Percentiles rank a stretch among this genome's conserved stretches.
phyloP scores from a whole-genome alignment of 2,797 vertebrate genomes.

The Thripadectes ignobilis region DNA sequence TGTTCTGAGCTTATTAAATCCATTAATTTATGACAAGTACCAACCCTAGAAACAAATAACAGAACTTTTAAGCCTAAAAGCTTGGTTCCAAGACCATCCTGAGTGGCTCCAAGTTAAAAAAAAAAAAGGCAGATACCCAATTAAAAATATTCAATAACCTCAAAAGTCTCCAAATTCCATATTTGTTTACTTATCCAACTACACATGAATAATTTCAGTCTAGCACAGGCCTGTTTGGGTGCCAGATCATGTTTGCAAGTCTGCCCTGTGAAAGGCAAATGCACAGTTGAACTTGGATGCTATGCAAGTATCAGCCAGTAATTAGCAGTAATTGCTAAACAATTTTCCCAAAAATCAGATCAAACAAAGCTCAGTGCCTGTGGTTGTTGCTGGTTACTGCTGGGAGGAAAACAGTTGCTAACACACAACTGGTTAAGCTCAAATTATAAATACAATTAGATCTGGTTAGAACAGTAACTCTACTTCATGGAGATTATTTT shows the following conservation, averaged over 20 bases:
- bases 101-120: not conserved
- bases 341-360: not conserved
- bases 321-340: not conserved
- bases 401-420: not conserved
- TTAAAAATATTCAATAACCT: not conserved
- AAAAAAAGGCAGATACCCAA: not conserved
- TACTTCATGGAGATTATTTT: not conserved
- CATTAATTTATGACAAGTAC: not conserved
- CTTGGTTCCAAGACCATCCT: not conserved
- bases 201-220: constrained; percentile 62
- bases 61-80: not conserved
- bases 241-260: constrained; percentile 60
- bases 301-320: not conserved
- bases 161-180: constrained; percentile 60
- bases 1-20: not conserved
- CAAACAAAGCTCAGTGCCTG: not conserved
- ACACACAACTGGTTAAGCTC: not conserved
- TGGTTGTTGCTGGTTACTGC: not conserved
- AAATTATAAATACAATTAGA: not conserved
- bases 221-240: constrained; percentile 65
- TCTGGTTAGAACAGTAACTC: not conserved
- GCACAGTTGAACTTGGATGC: constrained; percentile 35
- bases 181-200: constrained; percentile 68
- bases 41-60: not conserved
- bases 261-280: constrained; percentile 46